A percentile compares a stretch with the other conserved stretches of the same genome.
These are phyloP conservation scores for Drosophila ezoana DNA, from an alignment of 2,888 invertebrate genomes.

Conservation along the genomic window DNA sequence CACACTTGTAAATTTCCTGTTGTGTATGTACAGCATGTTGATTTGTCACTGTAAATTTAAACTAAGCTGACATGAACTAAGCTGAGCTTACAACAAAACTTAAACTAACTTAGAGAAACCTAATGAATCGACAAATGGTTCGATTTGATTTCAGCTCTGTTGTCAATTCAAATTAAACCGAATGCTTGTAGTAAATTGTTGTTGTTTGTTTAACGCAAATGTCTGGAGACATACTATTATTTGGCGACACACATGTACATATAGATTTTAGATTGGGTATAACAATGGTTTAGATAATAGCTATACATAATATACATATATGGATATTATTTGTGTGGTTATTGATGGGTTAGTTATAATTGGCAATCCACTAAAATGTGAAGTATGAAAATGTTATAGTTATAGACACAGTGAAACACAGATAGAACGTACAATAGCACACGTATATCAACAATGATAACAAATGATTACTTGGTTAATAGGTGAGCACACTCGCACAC, in stretches of 20 bases:
- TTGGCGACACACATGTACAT: constrained; percentile 23
- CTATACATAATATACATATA: constrained; percentile 28
- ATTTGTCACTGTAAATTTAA: constrained; percentile 23
- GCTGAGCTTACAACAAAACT: constrained; percentile 56
- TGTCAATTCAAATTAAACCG: constrained; percentile 21
- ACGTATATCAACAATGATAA: constrained; percentile 59
- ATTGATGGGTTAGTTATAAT: constrained; percentile 40
- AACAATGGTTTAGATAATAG: constrained; percentile 7
- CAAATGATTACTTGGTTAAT: constrained; percentile 70
- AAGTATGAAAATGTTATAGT: constrained; percentile 46
- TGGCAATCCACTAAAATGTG: constrained; percentile 57
- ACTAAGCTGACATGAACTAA: constrained; percentile 53
- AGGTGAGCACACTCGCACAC: constrained; percentile 33
- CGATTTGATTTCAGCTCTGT: constrained; percentile 5
- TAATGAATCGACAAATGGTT: constrained; percentile 43
- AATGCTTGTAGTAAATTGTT: constrained; percentile 22
- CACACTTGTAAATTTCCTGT: not conserved
- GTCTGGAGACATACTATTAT: constrained; percentile 21
- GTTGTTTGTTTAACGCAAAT: constrained; percentile 19
- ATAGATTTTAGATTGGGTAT: constrained; percentile 3
- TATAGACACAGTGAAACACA: constrained; percentile 57
- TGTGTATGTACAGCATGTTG: constrained; percentile 1
- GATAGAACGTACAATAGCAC: constrained; percentile 58
- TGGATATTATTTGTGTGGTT: constrained; percentile 27
- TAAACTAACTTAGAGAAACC: constrained; percentile 65